A percentile compares a stretch with the other conserved stretches of the same genome.
Evolutionary conservation across 1,140 invertebrate genomes (phyloP).

Genomic region (Samia ricini): DNA sequence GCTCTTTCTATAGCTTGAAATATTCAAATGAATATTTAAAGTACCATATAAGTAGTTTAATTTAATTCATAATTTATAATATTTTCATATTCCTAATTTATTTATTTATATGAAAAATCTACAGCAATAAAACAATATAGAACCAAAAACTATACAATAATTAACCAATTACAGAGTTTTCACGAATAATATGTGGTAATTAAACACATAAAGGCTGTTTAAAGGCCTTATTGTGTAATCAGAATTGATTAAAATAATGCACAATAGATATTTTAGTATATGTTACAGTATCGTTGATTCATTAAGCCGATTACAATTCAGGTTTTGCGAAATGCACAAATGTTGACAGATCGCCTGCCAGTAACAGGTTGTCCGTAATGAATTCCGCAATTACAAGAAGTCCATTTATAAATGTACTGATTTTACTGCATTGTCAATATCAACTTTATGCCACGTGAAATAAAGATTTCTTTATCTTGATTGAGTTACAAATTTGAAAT

Average conservation of each 20-base stretch:
- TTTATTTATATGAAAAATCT: no score
- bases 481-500: background rate
- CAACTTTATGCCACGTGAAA: background rate
- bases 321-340: constrained; percentile 18
- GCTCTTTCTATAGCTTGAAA: no score
- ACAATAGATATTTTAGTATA: background rate
- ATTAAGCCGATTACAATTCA: constrained; percentile 9
- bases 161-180: no score
- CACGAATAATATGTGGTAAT: background rate
- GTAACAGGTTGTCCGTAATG: constrained; percentile 24
- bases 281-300: background rate
- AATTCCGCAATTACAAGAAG: constrained; percentile 29
- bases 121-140: background rate
- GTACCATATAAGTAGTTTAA: no score
- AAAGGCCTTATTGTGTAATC: background rate
- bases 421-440: background rate
- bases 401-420: constrained; percentile 12
- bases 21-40: no score
- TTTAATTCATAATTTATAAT: no score
- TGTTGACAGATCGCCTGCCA: constrained; percentile 23
- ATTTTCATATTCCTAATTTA: no score
- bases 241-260: background rate
- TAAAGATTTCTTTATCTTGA: background rate
- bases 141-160: no score
- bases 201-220: background rate